Evolutionary conservation across 2,113 vertebrate genomes (phyloP), one percentile per base, ranked within the genome.

Genomic region (Apteryx mantelli): DNA sequence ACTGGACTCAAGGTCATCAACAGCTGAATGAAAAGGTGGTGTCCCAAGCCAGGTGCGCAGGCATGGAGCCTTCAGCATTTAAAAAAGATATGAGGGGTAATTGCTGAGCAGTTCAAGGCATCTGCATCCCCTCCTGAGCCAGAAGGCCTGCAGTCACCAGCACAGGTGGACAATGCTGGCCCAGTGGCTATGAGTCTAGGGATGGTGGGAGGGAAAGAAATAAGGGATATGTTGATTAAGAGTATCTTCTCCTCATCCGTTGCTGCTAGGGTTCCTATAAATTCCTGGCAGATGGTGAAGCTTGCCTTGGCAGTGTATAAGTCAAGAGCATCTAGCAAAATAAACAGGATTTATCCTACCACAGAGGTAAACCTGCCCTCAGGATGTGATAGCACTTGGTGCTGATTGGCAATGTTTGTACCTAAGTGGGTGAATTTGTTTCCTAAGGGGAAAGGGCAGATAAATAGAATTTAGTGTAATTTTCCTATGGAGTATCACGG

Each of bases 11-110:
- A 42, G 90, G 73, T 85, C 83, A 79, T 76, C 88, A 88, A 68
- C 63, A 53, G 65, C 50, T 84, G 75, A 80, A 91, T 69, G 66
- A 89, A 95, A 97, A 88, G 78, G 24, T 85, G n/a, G 52, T 87
- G 28, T 91, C 25, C 50, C 46, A 87, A 68, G 79, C 68, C 91
- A 92, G 71, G 50, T 95, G 85, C 79, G 63, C 7, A 80, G 82
- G 60, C 84, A 82, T 74, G 42, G 63, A 80, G 50, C 71, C 53
- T 58, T 88, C 50, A 80, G 14, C 11, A 75, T 69, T 55, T 61
- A 63, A 93, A 85, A 80, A 58, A 69, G 55, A 83, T 30, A 42
- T 0, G 0, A 76, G 21, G 19, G 50, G 17, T n/a, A 48, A 32
- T 46, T 65, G 26, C 38, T 61, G 58, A 46, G 28, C 64, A 17